Evolutionary conservation across 2,888 invertebrate genomes (phyloP).

Genomic region (Phyllotreta cruciferae): DNA sequence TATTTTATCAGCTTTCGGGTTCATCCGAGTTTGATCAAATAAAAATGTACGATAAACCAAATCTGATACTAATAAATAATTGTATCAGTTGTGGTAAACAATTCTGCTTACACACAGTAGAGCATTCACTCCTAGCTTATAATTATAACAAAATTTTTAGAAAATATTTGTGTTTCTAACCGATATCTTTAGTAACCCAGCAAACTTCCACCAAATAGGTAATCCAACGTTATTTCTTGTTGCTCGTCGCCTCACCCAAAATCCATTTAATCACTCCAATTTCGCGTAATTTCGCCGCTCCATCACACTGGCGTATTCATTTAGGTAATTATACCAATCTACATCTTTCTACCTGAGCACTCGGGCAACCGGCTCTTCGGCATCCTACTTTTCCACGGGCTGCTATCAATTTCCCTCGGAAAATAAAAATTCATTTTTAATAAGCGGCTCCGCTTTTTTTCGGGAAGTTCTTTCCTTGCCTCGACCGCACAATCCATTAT

Average conservation of each 20-base stretch:
- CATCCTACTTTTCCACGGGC: not conserved
- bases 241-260: not conserved
- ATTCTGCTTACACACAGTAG: too few species aligned
- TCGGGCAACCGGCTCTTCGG: not conserved
- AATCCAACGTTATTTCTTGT: not conserved
- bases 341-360: conserved; percentile 5
- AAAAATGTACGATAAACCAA: too few species aligned
- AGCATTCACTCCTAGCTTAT: too few species aligned
- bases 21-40: too few species aligned
- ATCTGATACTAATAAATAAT: too few species aligned
- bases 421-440: conserved; percentile 17
- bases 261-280: conserved; percentile 12
- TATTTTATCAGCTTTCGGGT: too few species aligned
- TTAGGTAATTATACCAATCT: conserved; percentile 14
- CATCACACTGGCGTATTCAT: conserved; percentile 11
- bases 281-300: conserved; percentile 6
- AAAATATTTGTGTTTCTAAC: too few species aligned
- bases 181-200: not conserved
- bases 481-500: not conserved
- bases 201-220: not conserved
- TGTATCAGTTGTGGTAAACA: too few species aligned
- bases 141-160: too few species aligned
- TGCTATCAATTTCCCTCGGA: conserved; percentile 11
- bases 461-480: not conserved
- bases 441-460: conserved; percentile 1